These are phyloP conservation scores for Phrynocephalus versicolor DNA, from an alignment of 2,113 vertebrate species.

Conservation along the genomic window DNA sequence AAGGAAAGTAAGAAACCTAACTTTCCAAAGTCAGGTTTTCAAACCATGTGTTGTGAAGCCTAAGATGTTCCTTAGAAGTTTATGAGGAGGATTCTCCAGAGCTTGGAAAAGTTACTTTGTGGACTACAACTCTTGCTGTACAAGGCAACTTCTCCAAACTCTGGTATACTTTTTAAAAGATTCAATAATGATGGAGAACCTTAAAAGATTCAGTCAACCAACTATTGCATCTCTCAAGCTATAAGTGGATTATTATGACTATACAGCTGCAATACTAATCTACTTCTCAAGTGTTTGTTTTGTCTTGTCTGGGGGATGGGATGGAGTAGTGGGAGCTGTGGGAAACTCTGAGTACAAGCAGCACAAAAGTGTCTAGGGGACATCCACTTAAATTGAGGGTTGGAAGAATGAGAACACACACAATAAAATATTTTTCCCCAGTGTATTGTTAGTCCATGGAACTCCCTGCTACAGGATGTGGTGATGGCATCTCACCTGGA, in stretches of 20 bases:
- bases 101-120: too few relatives aligned
- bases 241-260: neutral
- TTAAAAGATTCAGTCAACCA: neutral
- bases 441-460: too few relatives aligned
- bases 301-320: neutral
- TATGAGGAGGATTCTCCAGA: too few relatives aligned
- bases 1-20: neutral
- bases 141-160: too few relatives aligned
- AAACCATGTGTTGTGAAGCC: neutral
- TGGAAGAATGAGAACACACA: too few relatives aligned
- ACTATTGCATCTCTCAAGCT: neutral
- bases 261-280: neutral
- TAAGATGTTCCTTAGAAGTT: neutral
- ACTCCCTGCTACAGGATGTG: too few relatives aligned
- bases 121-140: too few relatives aligned
- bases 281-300: neutral
- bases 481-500: too few relatives aligned
- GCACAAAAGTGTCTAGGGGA: neutral
- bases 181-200: neutral
- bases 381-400: too few relatives aligned
- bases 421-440: too few relatives aligned
- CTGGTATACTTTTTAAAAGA: neutral
- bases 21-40: neutral
- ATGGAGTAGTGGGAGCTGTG: neutral
- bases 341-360: neutral